Conservation (phyloP, 2,888 invertebrate species). For the Gryllus longicercus region DNA sequence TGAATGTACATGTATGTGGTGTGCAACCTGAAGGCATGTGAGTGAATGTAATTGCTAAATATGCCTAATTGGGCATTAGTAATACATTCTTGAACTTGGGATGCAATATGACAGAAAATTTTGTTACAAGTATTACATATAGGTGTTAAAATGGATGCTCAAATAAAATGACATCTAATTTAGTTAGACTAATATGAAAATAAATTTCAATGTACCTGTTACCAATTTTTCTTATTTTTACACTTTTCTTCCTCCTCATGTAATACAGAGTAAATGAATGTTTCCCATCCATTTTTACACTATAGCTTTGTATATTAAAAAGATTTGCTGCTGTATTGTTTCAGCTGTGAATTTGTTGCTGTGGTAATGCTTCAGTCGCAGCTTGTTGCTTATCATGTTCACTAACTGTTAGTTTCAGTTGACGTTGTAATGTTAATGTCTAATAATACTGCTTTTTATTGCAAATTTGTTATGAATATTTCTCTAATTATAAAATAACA, state of each 20-base stretch:
- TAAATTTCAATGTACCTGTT: too few species aligned
- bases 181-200: too few species aligned
- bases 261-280: background rate
- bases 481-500: background rate
- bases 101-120: background rate
- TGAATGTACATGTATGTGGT: constrained; percentile 1
- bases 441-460: background rate
- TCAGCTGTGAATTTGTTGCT: constrained; percentile 11
- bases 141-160: background rate
- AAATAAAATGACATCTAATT: too few species aligned
- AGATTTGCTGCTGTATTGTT: background rate
- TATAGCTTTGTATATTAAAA: background rate
- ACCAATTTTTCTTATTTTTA: too few species aligned
- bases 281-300: background rate
- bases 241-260: background rate
- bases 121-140: background rate
- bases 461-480: background rate
- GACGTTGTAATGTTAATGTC: background rate
- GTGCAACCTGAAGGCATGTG: constrained; percentile 1
- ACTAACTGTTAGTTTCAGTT: constrained; percentile 10
- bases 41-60: background rate
- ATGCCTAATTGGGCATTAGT: background rate
- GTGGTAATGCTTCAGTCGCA: constrained; percentile 17
- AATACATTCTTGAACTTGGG: constrained; percentile 1
- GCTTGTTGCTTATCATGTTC: constrained; percentile 17